Conservation (phyloP, 2,113 vertebrate species). For the Carassius auratus region DNA sequence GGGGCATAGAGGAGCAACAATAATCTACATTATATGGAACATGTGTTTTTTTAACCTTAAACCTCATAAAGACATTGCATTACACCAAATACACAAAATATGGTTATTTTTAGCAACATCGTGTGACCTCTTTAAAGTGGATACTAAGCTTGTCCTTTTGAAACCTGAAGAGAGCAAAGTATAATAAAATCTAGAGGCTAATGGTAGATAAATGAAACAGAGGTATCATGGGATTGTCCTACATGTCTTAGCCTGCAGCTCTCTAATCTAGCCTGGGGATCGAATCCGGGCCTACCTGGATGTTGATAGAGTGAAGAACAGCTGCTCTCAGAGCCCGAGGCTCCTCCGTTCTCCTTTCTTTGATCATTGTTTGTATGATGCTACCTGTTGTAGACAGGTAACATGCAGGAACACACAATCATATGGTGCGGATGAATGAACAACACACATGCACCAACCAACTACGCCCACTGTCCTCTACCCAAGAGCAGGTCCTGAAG, state of each 20-base stretch:
- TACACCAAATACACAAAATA: too few relatives aligned
- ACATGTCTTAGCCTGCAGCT: conserved; percentile 46
- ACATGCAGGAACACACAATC: conserved; percentile 47
- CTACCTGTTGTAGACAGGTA: conserved; percentile 39
- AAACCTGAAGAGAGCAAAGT: conserved; percentile 38
- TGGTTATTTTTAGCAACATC: too few relatives aligned
- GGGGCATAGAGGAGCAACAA: too few relatives aligned
- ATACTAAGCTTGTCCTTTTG: background rate
- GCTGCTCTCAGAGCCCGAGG: conserved; percentile 50
- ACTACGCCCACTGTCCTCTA: background rate
- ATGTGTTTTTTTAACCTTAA: too few relatives aligned
- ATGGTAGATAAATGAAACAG: conserved; percentile 52
- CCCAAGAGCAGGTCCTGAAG: background rate
- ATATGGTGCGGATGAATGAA: conserved; percentile 46
- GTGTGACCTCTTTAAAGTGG: background rate
- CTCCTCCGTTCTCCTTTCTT: conserved; percentile 41
- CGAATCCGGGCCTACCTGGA: conserved; percentile 42
- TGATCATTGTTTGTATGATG: conserved; percentile 53
- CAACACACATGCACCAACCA: conserved; percentile 8
- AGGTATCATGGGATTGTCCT: conserved; percentile 44
- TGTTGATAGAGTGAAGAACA: conserved; percentile 45
- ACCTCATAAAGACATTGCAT: too few relatives aligned
- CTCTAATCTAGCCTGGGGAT: conserved; percentile 58
- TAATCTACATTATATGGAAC: too few relatives aligned
- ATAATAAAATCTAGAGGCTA: conserved; percentile 29